Percentiles rank a stretch among this genome's conserved stretches.
These are phyloP conservation scores for Drosophila azteca DNA, from an alignment of 1,140 invertebrate genomes.

Conservation along the genomic window DNA sequence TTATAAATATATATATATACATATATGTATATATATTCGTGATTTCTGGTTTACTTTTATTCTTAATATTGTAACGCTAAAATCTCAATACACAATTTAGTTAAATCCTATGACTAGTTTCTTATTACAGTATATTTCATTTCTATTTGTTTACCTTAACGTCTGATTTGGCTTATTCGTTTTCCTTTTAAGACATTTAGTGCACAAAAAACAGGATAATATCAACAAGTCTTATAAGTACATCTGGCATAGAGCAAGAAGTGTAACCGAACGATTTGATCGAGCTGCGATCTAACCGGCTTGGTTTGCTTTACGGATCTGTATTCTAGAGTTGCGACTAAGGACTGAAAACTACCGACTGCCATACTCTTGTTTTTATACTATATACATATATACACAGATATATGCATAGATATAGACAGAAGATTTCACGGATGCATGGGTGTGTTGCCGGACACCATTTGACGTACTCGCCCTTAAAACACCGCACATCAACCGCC, in stretches of 20 bases:
- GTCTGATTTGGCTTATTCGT: slow-evolving; percentile 4
- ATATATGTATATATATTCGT: slow-evolving; percentile 36
- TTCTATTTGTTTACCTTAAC: slow-evolving; percentile 31
- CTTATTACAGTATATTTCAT: slow-evolving; percentile 54
- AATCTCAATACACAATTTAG: slow-evolving; percentile 74
- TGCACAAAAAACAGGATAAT: slow-evolving; percentile 63
- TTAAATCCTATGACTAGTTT: slow-evolving; percentile 73
- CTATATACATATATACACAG: slow-evolving; percentile 65
- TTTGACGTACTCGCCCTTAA: slow-evolving; percentile 71
- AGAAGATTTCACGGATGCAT: slow-evolving; percentile 59
- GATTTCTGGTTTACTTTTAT: slow-evolving; percentile 26
- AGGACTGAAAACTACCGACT: slow-evolving; percentile 26
- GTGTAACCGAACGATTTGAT: slow-evolving; percentile 1
- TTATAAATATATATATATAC: slow-evolving; percentile 46
- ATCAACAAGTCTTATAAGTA: slow-evolving; percentile 77
- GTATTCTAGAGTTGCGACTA: neutral
- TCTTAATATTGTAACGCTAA: slow-evolving; percentile 61
- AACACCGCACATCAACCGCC: slow-evolving; percentile 41
- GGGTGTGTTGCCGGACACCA: slow-evolving; percentile 33
- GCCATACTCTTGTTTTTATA: slow-evolving; percentile 49
- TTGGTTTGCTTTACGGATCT: neutral
- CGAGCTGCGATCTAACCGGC: slow-evolving; percentile 3
- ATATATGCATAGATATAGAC: slow-evolving; percentile 50
- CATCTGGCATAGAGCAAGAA: slow-evolving; percentile 17
- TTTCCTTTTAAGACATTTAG: slow-evolving; percentile 13